Conservation (phyloP, 2,113 vertebrate genomes). For the Leucoraja erinaceus region DNA sequence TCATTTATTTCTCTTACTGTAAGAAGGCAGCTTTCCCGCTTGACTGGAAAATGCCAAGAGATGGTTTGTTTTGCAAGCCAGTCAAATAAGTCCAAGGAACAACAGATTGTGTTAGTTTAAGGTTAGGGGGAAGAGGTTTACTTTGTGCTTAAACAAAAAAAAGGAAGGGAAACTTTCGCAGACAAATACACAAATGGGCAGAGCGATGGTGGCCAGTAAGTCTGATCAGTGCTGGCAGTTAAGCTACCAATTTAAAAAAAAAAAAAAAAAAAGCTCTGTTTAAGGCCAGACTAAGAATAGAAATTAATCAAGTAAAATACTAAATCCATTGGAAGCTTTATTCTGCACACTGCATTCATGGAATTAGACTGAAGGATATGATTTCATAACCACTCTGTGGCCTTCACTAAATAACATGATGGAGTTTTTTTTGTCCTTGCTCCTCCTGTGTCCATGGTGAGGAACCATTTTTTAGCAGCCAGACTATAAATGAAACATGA, state of each 20-base stretch:
- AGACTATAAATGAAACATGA: conserved; percentile 9
- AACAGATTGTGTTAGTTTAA: background rate
- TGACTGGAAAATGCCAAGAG: background rate
- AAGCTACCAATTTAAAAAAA: background rate
- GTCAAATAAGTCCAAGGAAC: conserved; percentile 2
- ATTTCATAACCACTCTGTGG: background rate
- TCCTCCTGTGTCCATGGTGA: background rate
- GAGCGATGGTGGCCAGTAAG: background rate
- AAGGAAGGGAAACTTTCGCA: background rate
- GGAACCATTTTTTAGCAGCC: background rate
- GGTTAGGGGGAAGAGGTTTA: background rate
- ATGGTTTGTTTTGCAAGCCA: background rate
- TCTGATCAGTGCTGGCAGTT: background rate
- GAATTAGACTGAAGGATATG: background rate
- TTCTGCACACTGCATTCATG: background rate
- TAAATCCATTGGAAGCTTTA: background rate
- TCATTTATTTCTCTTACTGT: background rate
- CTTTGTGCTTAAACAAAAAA: background rate
- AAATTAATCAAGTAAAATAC: background rate
- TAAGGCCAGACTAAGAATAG: background rate
- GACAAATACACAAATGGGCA: background rate
- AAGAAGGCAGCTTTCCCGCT: background rate
- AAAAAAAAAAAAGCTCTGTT: background rate
- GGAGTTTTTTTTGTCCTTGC: background rate
- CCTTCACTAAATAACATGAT: background rate